Base-by-base conservation (phyloP, 2,113 vertebrate genomes). In the Chelonoidis abingdonii region DNA sequence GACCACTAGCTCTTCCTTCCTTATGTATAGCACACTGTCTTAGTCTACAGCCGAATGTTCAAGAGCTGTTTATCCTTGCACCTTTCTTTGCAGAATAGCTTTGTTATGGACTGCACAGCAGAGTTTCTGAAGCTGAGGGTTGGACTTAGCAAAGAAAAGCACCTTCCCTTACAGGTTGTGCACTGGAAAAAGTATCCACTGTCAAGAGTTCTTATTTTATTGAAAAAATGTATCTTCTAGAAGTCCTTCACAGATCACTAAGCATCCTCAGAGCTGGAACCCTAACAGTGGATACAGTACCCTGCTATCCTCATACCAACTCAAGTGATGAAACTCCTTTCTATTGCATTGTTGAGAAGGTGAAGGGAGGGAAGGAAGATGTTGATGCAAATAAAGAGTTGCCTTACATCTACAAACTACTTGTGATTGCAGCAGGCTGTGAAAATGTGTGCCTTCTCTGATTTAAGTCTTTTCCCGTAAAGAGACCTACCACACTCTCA, bases 1-100 rank as follows among this genome's bases (percentile, higher is more conserved):
- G 47, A 35, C 96, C 92, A 31, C 50, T 62, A 52, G 89, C 97
- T 93, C 92, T 89, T 90, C 89, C 62, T 79, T 56, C 1, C n/a
- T 11, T 25, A 4, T 10, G 22, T n/a, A 9, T 54, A 38, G 69
- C 10, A 31, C 88, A 83, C 69, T 90, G 93, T n/a, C 69, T 54
- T 47, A 13, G n/a, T 11, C 2, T 90, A 88, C 14, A 2, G 88
- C 80, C 80, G 95, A 41, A 54, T 83, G 87, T 91, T 84, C 91
- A 86, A 76, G 62, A 87, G 7, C 75, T 12, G 0, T 35, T 76
- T 80, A 72, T 84, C 35, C 19, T 79, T 47, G 83, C 47, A 1
- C 65, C 89, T 88, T 44, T 62, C 65, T 84, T 49, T 41, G 8
- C 52, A 2, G 47, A 50, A 76, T 10, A 5, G 2, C 44, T 41